Base-by-base conservation (phyloP, 2,888 invertebrate species). In the Caenorhabditis drosophilae region DNA sequence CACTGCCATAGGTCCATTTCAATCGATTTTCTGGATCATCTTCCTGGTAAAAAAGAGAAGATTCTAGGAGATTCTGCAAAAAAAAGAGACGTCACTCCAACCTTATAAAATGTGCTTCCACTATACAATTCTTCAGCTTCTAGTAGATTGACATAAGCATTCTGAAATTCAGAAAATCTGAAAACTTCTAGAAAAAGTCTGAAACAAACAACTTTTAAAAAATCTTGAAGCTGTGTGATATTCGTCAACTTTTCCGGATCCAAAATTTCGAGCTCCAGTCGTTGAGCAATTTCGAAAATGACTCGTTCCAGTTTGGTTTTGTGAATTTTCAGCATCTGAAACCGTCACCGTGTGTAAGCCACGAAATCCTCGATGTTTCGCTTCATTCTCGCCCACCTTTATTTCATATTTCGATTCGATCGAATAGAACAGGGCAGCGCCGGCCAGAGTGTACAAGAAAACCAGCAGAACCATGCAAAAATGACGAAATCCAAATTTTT, bases 401-500 rank as follows among this genome's bases (percentile, higher is more conserved):
- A 52, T 54, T 38, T 75, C 75, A 41, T 72, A 50, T 26, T 46
- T 49, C 35, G 66, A 61, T 55, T 75, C 75, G 26, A 72, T 72
- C 22, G 50, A 42, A 40, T 63, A 72, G 49, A 75, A 75, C n/a
- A 75, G 42, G 20, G 57, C 52, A n/a, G 72, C 75, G 22, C 75
- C 75, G 7, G 64, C 35, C 15, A 75, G 55, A 9, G 75, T 59
- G 49, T 72, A 72, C 16, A 54, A 51, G 2, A 70, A 42, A 18
- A 75, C 62, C 4, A 72, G 51, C 26, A 66, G 42, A 9, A 72
- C 40, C 70, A 75, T 67, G 26, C 66, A 58, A 11, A 75, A 34
- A 49, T 75, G 75, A n/a, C 75, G 71, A 22, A 75, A 61, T 9
- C 72, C 72, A 25, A 72, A 56, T 26, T 66, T 66, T 34, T 67